Base-by-base conservation (phyloP, 2,113 vertebrate genomes). In the Myxocyprinus asiaticus region DNA sequence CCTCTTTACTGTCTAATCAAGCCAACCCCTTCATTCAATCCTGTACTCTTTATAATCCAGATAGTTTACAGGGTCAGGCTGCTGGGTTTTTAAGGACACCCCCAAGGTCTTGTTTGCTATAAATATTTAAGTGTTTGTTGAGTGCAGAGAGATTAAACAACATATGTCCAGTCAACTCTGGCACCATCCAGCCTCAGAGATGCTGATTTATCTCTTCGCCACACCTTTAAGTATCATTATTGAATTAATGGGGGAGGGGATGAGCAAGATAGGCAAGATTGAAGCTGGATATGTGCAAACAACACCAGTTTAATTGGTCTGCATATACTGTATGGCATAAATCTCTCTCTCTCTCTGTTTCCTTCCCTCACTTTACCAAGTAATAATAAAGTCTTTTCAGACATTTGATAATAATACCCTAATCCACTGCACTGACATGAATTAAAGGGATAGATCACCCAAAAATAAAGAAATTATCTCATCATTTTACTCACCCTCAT, bases 161-260 rank as follows among this genome's bases (percentile, higher is more conserved):
- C 69, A 51, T 79, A 77, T 51, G 77, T 82, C 76, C 81, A 86
- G 84, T 84, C 84, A 72, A 78, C 77, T 33, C 70, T 70, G 70
- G 53, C 79, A 73, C 76, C 79, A 77, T 75, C 82, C 79, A 89
- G 83, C 88, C 82, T 86, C 62, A 84, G 66, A 53, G 7, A 9
- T 76, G 82, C 79, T 87, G 85, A 90, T 91, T 89, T 91, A 89
- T 81, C 71, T 82, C 84, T 69, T 7, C 62, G 73, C 33, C 11
- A 43, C 84, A 85, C 81, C 80, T 90, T 87, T 87, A 87, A 84
- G 47, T 48, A 17, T 17, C 10, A 44, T 47, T 22, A 10, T 43
- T 71, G 6, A 58, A 15, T n/a, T 33, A 33, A 33, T n/a, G 14
- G 55, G 5, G 7, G 11, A 56, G 14, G 5, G 55, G 14, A 56